Percentiles rank a stretch among this genome's conserved stretches.
Evolutionary conservation across 2,797 vertebrate genomes (phyloP).

Genomic region (Fundulus diaphanus): DNA sequence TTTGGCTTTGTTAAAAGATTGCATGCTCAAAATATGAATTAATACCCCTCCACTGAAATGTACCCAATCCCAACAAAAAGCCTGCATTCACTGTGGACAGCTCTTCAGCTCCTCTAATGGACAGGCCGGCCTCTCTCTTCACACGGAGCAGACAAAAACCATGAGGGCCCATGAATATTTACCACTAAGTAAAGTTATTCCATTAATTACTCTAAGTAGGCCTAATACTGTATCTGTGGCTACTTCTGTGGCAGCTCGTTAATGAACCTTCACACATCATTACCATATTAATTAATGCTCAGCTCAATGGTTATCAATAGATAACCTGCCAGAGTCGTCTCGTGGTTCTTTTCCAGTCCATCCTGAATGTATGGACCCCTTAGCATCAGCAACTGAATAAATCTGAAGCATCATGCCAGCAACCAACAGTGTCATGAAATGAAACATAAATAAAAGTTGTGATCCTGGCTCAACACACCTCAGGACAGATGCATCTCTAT

Average conservation of each 20-base stretch:
- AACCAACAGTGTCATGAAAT: conserved; percentile 17
- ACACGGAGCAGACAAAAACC: conserved; percentile 68
- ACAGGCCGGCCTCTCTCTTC: conserved; percentile 79
- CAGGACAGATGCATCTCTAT: conserved; percentile 32
- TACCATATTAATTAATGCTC: conserved; percentile 84
- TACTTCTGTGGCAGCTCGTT: conserved; percentile 75
- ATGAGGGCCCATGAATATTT: conserved; percentile 85
- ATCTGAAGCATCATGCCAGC: conserved; percentile 27
- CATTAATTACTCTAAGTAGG: conserved; percentile 82
- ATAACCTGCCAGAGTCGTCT: conserved; percentile 62
- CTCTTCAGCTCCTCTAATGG: conserved; percentile 86
- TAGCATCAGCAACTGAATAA: conserved; percentile 50
- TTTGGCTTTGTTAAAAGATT: conserved; percentile 75
- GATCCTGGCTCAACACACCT: conserved; percentile 31
- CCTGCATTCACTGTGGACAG: conserved; percentile 70
- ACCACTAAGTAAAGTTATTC: conserved; percentile 83
- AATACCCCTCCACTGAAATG: conserved; percentile 78
- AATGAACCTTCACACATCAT: conserved; percentile 82
- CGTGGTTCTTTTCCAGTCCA: conserved; percentile 49
- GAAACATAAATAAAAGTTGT: conserved; percentile 21
- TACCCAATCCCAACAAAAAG: conserved; percentile 75
- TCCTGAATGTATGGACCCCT: conserved; percentile 61
- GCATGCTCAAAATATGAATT: conserved; percentile 78
- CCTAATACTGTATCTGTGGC: conserved; percentile 79
- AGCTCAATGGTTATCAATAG: conserved; percentile 76